These are phyloP conservation scores for Diarsia mendica DNA, from an alignment of 2,888 invertebrate species.

Conservation along the genomic window DNA sequence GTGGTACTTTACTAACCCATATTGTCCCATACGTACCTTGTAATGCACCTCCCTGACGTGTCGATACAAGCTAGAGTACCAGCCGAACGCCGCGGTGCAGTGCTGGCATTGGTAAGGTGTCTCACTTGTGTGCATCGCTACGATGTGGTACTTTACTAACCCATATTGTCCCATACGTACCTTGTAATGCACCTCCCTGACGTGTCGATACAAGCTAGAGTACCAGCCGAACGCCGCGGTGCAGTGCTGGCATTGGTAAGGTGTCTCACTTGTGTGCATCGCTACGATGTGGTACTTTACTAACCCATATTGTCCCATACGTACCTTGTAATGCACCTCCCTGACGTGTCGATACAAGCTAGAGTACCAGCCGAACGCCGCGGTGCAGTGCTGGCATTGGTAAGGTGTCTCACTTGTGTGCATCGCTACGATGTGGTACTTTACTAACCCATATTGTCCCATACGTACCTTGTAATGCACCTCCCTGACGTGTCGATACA, in stretches of 20 bases:
- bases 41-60: slow-evolving; percentile 83
- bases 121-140: slow-evolving; percentile 85
- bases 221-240: slow-evolving; percentile 86
- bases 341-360: slow-evolving; percentile 83
- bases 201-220: slow-evolving; percentile 85
- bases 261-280: slow-evolving; percentile 85
- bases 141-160: slow-evolving; percentile 87
- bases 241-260: slow-evolving; percentile 82
- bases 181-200: slow-evolving; percentile 79
- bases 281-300: slow-evolving; percentile 87
- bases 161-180: background rate
- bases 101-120: slow-evolving; percentile 83
- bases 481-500: slow-evolving; percentile 83
- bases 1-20: slow-evolving; percentile 86
- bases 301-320: too few relatives aligned
- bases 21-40: background rate
- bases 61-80: slow-evolving; percentile 86
- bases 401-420: slow-evolving; percentile 86
- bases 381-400: slow-evolving; percentile 80
- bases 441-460: slow-evolving; percentile 68
- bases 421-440: slow-evolving; percentile 86
- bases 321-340: slow-evolving; percentile 76
- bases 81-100: slow-evolving; percentile 84
- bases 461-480: slow-evolving; percentile 71
- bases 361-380: slow-evolving; percentile 87